Evolutionary conservation across 2,888 invertebrate species (phyloP).

Genomic region (Cremastinae sp.): DNA sequence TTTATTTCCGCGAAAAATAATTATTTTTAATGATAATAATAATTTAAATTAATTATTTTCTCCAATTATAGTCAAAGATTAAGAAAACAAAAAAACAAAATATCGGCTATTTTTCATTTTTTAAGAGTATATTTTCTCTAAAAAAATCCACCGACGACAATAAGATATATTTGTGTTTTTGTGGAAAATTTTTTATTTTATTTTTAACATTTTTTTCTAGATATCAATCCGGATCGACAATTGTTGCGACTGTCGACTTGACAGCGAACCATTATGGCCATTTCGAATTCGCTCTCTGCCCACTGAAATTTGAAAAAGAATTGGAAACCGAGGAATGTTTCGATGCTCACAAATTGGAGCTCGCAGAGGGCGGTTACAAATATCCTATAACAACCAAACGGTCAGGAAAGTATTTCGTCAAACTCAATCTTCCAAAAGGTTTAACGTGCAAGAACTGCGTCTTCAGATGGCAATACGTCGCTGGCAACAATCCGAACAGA

Average conservation of each 20-base stretch:
- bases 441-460: constrained; percentile 82
- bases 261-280: constrained; percentile 81
- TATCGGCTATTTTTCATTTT: no score
- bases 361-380: constrained; percentile 74
- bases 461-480: constrained; percentile 82
- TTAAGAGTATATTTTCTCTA: no score
- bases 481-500: constrained; percentile 82
- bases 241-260: constrained; percentile 76
- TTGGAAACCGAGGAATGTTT: constrained; percentile 82
- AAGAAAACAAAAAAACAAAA: no score
- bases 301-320: constrained; percentile 75
- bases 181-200: no score
- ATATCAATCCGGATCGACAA: constrained; percentile 71
- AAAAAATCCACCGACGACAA: not conserved
- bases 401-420: constrained; percentile 66
- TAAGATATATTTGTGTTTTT: no score
- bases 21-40: no score
- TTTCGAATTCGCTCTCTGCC: constrained; percentile 81
- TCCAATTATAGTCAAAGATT: no score
- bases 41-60: no score
- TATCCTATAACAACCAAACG: constrained; percentile 67
- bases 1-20: no score
- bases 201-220: no score
- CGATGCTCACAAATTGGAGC: constrained; percentile 74
- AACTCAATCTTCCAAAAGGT: constrained; percentile 78